phyloP scores from a whole-genome alignment of 1,140 invertebrate genomes.

The Sinella curviseta region DNA sequence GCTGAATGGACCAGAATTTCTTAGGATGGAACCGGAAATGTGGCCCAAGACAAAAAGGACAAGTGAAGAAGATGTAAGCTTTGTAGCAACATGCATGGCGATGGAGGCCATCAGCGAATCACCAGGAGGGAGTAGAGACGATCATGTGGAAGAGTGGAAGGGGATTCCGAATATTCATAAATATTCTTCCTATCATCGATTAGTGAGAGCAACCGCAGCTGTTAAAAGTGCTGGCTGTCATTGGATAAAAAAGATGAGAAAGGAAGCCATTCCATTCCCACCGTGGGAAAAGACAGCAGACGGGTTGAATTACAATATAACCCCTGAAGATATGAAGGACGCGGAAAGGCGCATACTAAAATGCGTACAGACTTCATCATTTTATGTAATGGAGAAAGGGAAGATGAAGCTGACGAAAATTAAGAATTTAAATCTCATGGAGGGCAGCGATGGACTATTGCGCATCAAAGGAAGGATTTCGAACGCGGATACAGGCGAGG shows the following conservation, averaged over 20 bases:
- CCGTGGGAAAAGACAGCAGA: neutral
- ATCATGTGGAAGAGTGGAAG: neutral
- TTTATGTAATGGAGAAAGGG: too few relatives aligned
- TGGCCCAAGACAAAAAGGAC: neutral
- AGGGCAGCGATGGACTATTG: neutral
- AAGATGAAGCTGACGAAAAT: neutral
- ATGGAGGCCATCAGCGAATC: too few relatives aligned
- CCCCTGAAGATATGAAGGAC: neutral
- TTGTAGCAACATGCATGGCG: neutral
- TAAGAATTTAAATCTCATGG: neutral
- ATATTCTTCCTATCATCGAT: neutral
- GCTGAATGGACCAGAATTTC: conserved; percentile 28
- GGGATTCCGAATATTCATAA: neutral
- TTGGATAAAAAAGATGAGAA: neutral
- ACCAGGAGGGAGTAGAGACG: too few relatives aligned
- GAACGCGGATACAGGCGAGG: neutral
- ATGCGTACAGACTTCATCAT: neutral
- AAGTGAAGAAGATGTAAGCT: too few relatives aligned
- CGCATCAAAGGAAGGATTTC: neutral
- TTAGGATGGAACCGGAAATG: neutral
- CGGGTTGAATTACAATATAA: neutral
- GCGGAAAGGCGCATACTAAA: neutral
- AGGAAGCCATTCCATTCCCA: neutral
- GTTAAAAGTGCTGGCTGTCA: neutral
- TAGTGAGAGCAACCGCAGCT: neutral